Evolutionary conservation across 2,113 vertebrate species (phyloP), one percentile per base, ranked within the genome.

Genomic region (Ibidorhyncha struthersii): DNA sequence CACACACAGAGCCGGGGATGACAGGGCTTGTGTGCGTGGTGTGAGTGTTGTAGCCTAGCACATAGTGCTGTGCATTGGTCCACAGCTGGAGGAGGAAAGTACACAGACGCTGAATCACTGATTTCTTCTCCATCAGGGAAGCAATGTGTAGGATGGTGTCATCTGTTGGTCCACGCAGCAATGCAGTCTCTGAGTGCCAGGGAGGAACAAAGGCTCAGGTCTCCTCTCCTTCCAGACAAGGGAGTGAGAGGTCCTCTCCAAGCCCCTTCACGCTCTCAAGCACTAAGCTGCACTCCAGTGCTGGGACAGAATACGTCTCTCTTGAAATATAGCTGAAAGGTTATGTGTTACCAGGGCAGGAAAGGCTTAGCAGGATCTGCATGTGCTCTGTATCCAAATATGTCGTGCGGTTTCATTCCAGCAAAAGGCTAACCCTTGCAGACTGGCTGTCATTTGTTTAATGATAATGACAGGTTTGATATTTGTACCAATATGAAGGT

Each of bases 391-490:
- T 61, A 43, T 17, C 73, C 86, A 74, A 56, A 52, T 36, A 47
- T n/a, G 63, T 23, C 61, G 8, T 63, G 82, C 55, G 41, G 56
- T 71, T 56, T 72, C 65, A 29, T 56, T 36, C 47, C 74, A 90
- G 82, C 45, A n/a, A 18, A 43, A 87, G 73, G 85, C 86, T 87
- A 69, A 69, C 70, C 69, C 86, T 86, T 67, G 94, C 86, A 92
- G 86, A 45, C 55, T 76, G 73, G 86, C 83, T 96, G 81, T 38
- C 80, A 87, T 96, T 96, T 95, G 69, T 56, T 84, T 87, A 86
- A 92, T 89, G 50, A 20, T 79, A 79, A 86, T 82, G 61, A 65
- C 40, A 56, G 67, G 70, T 73, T 82, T 67, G 53, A 16, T 69
- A 62, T 52, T 82, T 36, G 43, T 79, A 79, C 79, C 82, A 17